Base-by-base conservation (phyloP, 2,888 invertebrate genomes). In the Pristionchus mayeri region DNA sequence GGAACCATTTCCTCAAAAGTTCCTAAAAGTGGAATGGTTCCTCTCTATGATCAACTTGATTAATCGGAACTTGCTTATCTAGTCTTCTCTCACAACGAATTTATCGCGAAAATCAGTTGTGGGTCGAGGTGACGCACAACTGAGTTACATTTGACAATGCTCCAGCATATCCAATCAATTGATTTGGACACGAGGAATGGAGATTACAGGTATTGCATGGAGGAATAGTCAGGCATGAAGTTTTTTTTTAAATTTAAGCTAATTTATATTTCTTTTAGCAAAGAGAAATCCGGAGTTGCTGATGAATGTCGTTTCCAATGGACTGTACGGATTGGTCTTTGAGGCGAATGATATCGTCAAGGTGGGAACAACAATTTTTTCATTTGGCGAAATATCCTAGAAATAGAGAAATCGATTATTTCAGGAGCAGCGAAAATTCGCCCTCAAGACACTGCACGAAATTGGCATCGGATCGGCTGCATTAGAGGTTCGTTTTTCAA, bases 311-410 rank as follows among this genome's bases (percentile, higher is more conserved):
- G 30, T 78, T 13, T 11, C 50, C 13, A 50, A 50, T 6, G 76
- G 76, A 2, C 50, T 16, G 50, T 30, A 34, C 24, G 76, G 76
- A 50, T 30, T 78, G 7, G 76, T 78, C 1, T 78, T 78, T 21
- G 76, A 78, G 21, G 50, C 21, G 13, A 78, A 78, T 30, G 30
- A 48, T 9, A 78, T 78, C 18, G 76, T 78, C 50, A 78, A 78
- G 50, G 76, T 50, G 34, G 27, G n/a, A 63, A 18, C 3, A 21
- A 21, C n/a, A 21, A 54, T 13, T 54, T 4, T 7, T n/a, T 13
- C n/a, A 21, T 54, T 54, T 54, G 54, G 4, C 7, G n/a, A 7
- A 21, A 13, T 54, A 4, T 16, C 13, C 4, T 54, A 4, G 21
- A 9, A 54, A 16, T 18, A 54, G 21, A 54, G n/a, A 34, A 30